Evolutionary conservation across 2,888 invertebrate species (phyloP).

Genomic region (Chaetoderma sp.): DNA sequence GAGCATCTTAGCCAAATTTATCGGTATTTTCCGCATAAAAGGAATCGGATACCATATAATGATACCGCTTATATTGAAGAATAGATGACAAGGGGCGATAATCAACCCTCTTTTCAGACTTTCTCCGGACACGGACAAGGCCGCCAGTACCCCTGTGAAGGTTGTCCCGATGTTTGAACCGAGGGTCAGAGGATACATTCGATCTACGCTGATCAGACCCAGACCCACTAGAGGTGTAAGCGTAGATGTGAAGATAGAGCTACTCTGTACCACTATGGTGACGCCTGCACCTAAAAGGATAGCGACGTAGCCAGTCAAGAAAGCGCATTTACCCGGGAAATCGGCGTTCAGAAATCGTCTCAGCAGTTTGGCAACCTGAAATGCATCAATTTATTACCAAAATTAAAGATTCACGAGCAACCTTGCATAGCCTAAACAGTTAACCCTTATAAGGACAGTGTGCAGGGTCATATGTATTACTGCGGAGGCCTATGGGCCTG

Average conservation of each 20-base stretch:
- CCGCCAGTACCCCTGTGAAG: slow-evolving; percentile 73
- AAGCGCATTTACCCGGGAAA: slow-evolving; percentile 61
- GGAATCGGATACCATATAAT: slow-evolving; percentile 74
- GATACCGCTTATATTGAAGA: slow-evolving; percentile 70
- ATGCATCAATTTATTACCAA: no score
- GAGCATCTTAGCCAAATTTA: slow-evolving; percentile 71
- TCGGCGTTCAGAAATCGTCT: slow-evolving; percentile 64
- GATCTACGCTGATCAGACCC: slow-evolving; percentile 72
- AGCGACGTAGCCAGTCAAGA: slow-evolving; percentile 73
- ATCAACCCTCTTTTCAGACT: slow-evolving; percentile 60
- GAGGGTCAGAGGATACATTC: slow-evolving; percentile 74
- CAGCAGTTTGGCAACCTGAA: slow-evolving; percentile 55
- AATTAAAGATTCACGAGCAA: no score
- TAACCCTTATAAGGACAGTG: no score
- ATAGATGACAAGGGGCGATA: slow-evolving; percentile 65
- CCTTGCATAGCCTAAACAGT: no score
- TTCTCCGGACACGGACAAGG: slow-evolving; percentile 66
- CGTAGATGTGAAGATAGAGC: slow-evolving; percentile 75
- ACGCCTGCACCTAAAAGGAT: slow-evolving; percentile 72
- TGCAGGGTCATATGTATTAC: no score
- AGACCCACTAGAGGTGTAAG: slow-evolving; percentile 74
- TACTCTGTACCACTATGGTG: slow-evolving; percentile 74
- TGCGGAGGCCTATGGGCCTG: no score
- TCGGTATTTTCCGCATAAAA: slow-evolving; percentile 70
- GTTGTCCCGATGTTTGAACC: slow-evolving; percentile 75